Conservation (phyloP, 2,888 invertebrate genomes). For the Idaea straminata region DNA sequence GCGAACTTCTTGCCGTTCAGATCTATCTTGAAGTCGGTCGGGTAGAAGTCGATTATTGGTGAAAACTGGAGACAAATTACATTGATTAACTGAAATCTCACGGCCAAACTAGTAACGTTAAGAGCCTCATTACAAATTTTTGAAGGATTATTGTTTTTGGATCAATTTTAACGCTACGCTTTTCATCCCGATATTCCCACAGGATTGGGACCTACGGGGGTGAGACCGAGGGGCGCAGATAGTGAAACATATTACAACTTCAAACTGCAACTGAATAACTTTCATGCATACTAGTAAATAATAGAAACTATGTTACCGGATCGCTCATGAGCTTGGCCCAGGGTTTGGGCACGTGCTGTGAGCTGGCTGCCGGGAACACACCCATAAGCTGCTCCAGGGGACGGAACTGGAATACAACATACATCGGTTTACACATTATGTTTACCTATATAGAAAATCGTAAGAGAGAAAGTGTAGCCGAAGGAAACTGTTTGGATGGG, state of each 20-base stretch:
- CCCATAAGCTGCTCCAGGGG: slow-evolving; percentile 99
- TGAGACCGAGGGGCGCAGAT: too few species aligned
- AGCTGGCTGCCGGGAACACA: slow-evolving; percentile 98
- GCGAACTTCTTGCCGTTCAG: slow-evolving; percentile 99
- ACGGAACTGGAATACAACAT: slow-evolving; percentile 85
- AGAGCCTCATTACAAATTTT: too few species aligned
- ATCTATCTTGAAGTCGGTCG: slow-evolving; percentile 97
- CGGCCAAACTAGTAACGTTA: slow-evolving; percentile 19
- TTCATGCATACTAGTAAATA: too few species aligned
- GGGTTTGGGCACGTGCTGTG: slow-evolving; percentile 94
- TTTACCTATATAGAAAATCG: background rate
- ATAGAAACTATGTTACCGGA: slow-evolving; percentile 79
- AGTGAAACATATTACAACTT: too few species aligned
- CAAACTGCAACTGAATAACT: too few species aligned
- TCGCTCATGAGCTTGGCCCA: slow-evolving; percentile 97
- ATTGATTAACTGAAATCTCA: slow-evolving; percentile 10
- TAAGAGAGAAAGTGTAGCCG: background rate
- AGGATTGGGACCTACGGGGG: too few species aligned
- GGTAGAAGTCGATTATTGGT: slow-evolving; percentile 98
- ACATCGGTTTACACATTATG: background rate
- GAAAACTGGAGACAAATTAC: slow-evolving; percentile 83
- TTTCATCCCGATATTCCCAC: too few species aligned
- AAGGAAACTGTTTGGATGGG: too few species aligned
- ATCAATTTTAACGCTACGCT: too few species aligned
- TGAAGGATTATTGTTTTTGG: too few species aligned